These are phyloP conservation scores for Rotaria macrura DNA, from an alignment of 2,888 invertebrate species.

Conservation along the genomic window DNA sequence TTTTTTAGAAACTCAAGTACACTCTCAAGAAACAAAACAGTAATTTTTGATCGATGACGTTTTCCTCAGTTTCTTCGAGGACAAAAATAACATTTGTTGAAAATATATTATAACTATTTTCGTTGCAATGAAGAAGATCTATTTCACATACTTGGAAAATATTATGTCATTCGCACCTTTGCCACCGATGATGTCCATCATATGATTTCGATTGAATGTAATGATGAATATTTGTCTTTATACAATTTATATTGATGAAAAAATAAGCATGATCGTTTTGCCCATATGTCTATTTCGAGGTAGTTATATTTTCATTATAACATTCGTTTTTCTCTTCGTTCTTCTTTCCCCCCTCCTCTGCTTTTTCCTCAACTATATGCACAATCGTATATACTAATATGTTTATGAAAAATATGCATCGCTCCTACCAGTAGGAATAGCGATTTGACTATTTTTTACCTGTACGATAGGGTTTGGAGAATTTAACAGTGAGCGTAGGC, in stretches of 20 bases:
- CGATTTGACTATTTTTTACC: not conserved
- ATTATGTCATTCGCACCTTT: not conserved
- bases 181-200: not conserved
- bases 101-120: no score
- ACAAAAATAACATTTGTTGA: no score
- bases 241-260: not conserved
- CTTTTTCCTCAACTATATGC: not conserved
- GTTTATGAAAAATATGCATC: not conserved
- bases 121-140: no score
- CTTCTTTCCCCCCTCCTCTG: not conserved
- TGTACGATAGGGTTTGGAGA: not conserved
- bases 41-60: no score
- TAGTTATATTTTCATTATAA: not conserved
- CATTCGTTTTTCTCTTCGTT: not conserved
- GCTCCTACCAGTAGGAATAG: not conserved
- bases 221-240: not conserved
- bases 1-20: no score
- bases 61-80: no score
- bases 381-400: not conserved
- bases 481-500: not conserved
- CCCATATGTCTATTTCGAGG: not conserved
- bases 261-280: not conserved
- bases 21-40: no score
- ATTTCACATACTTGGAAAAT: not conserved
- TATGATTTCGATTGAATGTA: not conserved